These are phyloP conservation scores for Temnothorax ravouxi DNA, from an alignment of 2,888 invertebrate genomes.

Conservation along the genomic window DNA sequence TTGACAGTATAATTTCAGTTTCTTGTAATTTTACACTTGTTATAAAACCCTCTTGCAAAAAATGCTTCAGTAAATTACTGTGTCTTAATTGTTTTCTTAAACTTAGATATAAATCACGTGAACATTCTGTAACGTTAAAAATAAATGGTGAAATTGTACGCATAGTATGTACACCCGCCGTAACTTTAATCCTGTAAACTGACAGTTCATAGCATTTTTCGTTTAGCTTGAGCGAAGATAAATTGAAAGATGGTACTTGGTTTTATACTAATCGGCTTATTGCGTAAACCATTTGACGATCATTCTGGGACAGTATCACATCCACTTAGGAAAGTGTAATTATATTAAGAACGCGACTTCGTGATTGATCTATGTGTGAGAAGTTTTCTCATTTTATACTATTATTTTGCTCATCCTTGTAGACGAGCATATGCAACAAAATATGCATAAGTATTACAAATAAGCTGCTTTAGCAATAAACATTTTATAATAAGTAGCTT, in stretches of 20 bases:
- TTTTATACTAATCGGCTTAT: slow-evolving; percentile 24
- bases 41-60: not conserved
- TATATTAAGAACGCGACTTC: slow-evolving; percentile 23
- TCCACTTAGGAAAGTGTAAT: slow-evolving; percentile 11
- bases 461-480: slow-evolving; percentile 6
- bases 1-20: not conserved
- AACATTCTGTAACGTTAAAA: not conserved
- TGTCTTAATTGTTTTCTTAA: not conserved
- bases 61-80: not conserved
- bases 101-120: not conserved
- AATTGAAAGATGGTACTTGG: slow-evolving; percentile 7
- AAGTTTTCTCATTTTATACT: not conserved
- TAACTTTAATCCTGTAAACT: slow-evolving; percentile 7
- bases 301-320: not conserved
- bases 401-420: slow-evolving; percentile 1
- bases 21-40: not conserved
- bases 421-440: not conserved
- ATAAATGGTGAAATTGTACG: not conserved
- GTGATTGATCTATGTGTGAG: not conserved
- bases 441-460: slow-evolving; percentile 7
- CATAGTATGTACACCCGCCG: too few relatives aligned
- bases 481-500: not conserved
- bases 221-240: slow-evolving; percentile 1
- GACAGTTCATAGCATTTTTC: slow-evolving; percentile 1
- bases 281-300: slow-evolving; percentile 13